Percentiles rank a stretch among this genome's conserved stretches.
Evolutionary conservation across 2,888 invertebrate species (phyloP).

Genomic region (Cheilosia soror): DNA sequence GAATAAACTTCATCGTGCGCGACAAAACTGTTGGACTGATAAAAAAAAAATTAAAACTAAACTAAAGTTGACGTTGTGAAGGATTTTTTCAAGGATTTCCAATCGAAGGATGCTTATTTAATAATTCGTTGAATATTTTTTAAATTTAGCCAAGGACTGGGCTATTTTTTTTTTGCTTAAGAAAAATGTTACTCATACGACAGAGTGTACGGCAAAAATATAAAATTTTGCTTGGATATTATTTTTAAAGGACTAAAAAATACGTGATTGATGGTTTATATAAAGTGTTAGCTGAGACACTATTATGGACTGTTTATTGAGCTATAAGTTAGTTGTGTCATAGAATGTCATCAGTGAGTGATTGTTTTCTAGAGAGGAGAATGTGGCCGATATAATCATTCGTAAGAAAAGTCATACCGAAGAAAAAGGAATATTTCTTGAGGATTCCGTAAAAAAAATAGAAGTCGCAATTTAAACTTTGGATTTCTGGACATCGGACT

Average conservation of each 20-base stretch:
- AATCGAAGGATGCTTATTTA: background rate
- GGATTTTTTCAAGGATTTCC: conserved; percentile 24
- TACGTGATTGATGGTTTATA: no score
- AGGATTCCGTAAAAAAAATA: no score
- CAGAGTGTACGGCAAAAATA: conserved; percentile 4
- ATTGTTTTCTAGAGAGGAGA: no score
- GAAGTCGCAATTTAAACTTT: no score
- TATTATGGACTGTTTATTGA: background rate
- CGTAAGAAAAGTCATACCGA: no score
- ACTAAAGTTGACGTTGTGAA: conserved; percentile 42
- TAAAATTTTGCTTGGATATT: background rate
- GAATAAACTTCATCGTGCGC: background rate
- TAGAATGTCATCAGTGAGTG: no score
- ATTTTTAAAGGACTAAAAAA: background rate
- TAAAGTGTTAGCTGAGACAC: background rate
- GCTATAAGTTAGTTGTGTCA: no score
- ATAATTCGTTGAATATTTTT: background rate
- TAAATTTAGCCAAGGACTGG: conserved; percentile 31
- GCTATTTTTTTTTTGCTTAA: background rate
- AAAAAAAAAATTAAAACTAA: background rate
- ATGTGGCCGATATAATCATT: no score
- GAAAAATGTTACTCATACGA: conserved; percentile 47
- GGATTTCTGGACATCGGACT: no score
- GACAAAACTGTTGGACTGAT: background rate
- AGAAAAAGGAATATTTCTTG: no score